A percentile compares a stretch with the other conserved stretches of the same genome.
Evolutionary conservation across 2,888 invertebrate species (phyloP).

Genomic region (Pterobdella sp.): DNA sequence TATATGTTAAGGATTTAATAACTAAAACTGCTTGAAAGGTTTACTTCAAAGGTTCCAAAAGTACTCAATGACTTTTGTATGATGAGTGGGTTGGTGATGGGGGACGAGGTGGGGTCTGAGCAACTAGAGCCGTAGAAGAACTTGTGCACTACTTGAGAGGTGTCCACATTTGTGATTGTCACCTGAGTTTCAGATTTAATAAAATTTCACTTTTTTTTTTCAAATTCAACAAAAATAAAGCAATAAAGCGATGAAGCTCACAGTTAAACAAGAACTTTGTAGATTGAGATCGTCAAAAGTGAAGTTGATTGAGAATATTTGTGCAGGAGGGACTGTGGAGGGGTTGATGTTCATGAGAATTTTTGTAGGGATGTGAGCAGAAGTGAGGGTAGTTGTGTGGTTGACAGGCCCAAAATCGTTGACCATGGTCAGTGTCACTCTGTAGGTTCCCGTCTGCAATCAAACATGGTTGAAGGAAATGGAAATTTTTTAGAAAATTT

Average conservation of each 20-base stretch:
- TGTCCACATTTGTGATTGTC: neutral
- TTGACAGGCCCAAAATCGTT: neutral
- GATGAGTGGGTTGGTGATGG: slow-evolving; percentile 1
- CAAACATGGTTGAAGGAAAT: too few species aligned
- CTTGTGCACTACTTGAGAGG: neutral
- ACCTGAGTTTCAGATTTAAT: neutral
- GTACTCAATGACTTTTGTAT: too few species aligned
- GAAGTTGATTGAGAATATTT: neutral
- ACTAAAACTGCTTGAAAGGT: too few species aligned
- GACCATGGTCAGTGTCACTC: neutral
- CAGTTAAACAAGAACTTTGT: neutral
- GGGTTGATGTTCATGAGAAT: neutral
- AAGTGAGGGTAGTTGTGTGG: neutral
- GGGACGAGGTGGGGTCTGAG: neutral
- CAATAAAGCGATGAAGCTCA: neutral
- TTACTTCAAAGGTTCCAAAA: too few species aligned
- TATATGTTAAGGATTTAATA: too few species aligned
- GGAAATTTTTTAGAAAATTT: too few species aligned
- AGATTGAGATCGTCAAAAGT: neutral
- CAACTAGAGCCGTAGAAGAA: neutral
- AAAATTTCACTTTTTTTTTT: neutral
- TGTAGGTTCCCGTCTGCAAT: slow-evolving; percentile 1
- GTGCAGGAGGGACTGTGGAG: neutral
- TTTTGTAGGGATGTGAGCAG: neutral
- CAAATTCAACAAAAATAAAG: neutral